Percentiles rank a stretch among this genome's conserved stretches.
These are phyloP conservation scores for Gobiocypris rarus DNA, from an alignment of 2,113 vertebrate genomes.

Conservation along the genomic window DNA sequence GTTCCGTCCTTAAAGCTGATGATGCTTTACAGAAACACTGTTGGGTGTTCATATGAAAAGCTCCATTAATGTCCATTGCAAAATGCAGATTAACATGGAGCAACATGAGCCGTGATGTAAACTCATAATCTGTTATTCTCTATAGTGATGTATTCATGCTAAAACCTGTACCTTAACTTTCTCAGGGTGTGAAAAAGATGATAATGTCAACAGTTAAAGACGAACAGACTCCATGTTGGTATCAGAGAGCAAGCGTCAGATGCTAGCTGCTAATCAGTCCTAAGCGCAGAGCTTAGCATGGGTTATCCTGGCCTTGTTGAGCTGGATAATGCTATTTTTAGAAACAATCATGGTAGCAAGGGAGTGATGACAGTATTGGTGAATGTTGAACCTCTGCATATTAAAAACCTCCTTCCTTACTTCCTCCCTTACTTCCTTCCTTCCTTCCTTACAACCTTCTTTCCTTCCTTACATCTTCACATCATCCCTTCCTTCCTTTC, in stretches of 20 bases:
- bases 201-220: not conserved
- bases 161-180: not conserved
- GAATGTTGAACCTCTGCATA: not conserved
- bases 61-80: not conserved
- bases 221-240: not conserved
- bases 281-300: constrained; percentile 24
- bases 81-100: not conserved
- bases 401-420: not conserved
- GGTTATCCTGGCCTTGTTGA: constrained; percentile 16
- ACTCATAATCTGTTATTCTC: not conserved
- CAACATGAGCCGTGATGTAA: not conserved
- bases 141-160: not conserved
- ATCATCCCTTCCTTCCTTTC: no score
- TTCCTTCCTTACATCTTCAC: no score
- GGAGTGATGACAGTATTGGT: not conserved
- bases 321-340: constrained; percentile 28
- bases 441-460: no score
- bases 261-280: constrained; percentile 37
- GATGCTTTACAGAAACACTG: not conserved
- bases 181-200: not conserved
- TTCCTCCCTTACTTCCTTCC: no score
- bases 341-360: not conserved
- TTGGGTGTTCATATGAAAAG: not conserved
- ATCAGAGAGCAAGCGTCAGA: constrained; percentile 40
- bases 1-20: not conserved